Evolutionary conservation across 2,113 vertebrate genomes (phyloP), one percentile per base, ranked within the genome.

Genomic region (Chaetorhynchus papuensis): DNA sequence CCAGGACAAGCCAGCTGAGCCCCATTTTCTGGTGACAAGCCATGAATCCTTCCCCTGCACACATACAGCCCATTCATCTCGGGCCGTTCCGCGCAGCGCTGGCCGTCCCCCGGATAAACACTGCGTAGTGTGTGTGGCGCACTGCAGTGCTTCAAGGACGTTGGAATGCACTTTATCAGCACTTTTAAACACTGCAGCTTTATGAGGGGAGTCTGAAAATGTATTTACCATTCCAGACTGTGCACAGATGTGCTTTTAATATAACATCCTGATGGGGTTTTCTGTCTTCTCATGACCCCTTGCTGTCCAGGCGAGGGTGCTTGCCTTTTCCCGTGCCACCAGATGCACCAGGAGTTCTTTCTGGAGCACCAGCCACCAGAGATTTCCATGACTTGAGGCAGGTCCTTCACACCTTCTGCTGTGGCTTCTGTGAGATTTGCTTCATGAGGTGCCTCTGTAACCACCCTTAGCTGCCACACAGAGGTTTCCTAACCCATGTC

Each of bases 151-250:
- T 93, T 96, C 88, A 85, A 86, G 95, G 93, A 78, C 72, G 3
- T 80, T 93, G 95, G 97, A 98, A 98, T 98, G 93, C 88, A 97
- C 95, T 97, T 97, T 97, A 97, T 98, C 97, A 98, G 97, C 97
- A 95, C 76, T 98, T 98, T 97, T 96, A 96, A 97, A 97, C 93
- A 97, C 96, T 97, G 92, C 88, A 97, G 93, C 94, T 97, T 95
- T 98, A 97, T 97, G 97, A 97, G 95, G 86, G 95, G 95, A 97
- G 97, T 79, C 97, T 98, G 97, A 98, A 97, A 97, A 97, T 89
- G 96, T 94, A 94, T 94, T 97, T 96, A 93, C 95, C 92, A 91
- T 95, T 90, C 95, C 97, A 97, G 96, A 97, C 94, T 95, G 78
- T 59, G 97, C 96, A 96, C 98, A 98, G 97, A 98, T 98, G 98